These are phyloP conservation scores for Microcebus griseorufus DNA, from an alignment of 2,113 vertebrate genomes.

Conservation along the genomic window DNA sequence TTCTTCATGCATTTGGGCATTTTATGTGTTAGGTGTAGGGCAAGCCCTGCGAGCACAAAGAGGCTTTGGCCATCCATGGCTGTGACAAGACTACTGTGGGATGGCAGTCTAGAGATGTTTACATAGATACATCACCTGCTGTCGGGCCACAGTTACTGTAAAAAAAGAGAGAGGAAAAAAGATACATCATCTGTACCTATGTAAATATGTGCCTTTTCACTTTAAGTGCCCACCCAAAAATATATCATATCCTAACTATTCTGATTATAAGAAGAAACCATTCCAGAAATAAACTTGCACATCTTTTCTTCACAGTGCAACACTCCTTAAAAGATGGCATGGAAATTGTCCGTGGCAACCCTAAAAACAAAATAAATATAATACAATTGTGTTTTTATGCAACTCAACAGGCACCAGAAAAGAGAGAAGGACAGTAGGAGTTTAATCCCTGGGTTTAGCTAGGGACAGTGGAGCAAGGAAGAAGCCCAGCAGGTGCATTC, in stretches of 20 bases:
- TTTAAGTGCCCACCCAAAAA: background rate
- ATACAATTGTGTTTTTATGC: background rate
- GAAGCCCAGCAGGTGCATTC: background rate
- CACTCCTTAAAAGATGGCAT: background rate
- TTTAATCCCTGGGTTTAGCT: background rate
- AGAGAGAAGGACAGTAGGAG: background rate
- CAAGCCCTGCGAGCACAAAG: background rate
- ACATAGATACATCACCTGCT: background rate
- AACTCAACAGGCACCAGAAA: background rate
- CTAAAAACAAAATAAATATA: constrained; percentile 1
- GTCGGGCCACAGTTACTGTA: no score
- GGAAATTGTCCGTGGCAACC: background rate
- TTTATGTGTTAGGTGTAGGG: background rate
- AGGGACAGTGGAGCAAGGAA: background rate
- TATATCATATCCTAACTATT: background rate
- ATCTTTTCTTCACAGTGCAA: background rate
- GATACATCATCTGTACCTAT: background rate
- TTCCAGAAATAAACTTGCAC: background rate
- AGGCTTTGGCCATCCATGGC: background rate
- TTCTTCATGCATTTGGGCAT: background rate
- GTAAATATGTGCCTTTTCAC: background rate
- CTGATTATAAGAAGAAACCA: constrained; percentile 5
- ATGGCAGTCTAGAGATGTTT: background rate
- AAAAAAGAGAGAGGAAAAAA: background rate
- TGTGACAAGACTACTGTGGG: background rate